phyloP scores from a whole-genome alignment of 2,797 vertebrate genomes.

The Acanthornis magna region DNA sequence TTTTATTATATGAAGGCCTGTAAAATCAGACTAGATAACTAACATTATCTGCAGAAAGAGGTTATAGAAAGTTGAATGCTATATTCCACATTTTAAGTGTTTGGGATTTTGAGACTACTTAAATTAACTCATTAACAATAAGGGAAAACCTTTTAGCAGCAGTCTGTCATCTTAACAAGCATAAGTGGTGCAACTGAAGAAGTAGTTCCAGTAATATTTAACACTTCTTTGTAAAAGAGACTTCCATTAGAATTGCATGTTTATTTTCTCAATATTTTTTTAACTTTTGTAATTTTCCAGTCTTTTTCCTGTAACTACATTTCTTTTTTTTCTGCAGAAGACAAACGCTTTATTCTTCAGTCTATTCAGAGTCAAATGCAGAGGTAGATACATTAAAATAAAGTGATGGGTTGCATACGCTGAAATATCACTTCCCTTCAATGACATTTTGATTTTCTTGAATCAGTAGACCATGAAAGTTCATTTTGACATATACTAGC shows the following conservation, averaged over 20 bases:
- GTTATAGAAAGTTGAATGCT: neutral
- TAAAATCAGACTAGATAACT: neutral
- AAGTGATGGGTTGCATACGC: neutral
- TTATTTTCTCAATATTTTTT: neutral
- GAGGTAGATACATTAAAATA: neutral
- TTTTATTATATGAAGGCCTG: neutral
- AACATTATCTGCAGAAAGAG: neutral
- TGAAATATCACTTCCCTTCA: conserved; percentile 21
- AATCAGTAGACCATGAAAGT: conserved; percentile 37
- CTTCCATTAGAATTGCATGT: neutral
- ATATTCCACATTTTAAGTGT: neutral
- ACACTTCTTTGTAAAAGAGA: neutral
- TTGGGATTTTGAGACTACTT: neutral
- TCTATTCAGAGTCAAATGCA: neutral
- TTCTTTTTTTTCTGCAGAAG: neutral
- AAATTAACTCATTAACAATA: neutral
- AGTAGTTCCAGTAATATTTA: neutral
- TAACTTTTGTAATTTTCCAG: neutral
- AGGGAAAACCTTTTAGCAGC: neutral
- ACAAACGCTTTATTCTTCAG: neutral
- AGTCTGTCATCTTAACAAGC: neutral
- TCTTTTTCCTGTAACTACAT: neutral
- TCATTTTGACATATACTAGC: conserved; percentile 47
- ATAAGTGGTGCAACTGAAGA: neutral
- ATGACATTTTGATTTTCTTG: conserved; percentile 53